Conservation (phyloP, 2,888 invertebrate species). For the Leptopterna dolabrata region DNA sequence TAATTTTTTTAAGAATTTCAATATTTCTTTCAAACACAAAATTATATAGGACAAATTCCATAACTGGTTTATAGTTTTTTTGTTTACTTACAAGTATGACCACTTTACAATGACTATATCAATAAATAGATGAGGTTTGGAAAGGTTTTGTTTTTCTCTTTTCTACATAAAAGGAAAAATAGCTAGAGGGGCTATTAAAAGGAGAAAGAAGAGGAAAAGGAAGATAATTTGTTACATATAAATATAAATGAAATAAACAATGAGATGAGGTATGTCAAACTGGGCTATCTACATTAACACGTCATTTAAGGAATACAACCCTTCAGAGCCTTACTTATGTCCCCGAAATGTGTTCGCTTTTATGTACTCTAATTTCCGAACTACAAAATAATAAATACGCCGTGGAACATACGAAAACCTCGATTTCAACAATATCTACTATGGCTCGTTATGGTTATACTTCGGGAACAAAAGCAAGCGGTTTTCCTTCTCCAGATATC, state of each 20-base stretch:
- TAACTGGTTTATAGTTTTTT: slow-evolving; percentile 58
- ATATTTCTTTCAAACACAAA: slow-evolving; percentile 62
- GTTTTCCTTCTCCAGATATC: slow-evolving; percentile 23
- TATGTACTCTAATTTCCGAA: background rate
- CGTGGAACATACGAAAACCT: no score
- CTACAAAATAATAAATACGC: slow-evolving; percentile 27
- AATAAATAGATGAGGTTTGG: slow-evolving; percentile 59
- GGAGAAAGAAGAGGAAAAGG: slow-evolving; percentile 49
- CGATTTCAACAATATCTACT: background rate
- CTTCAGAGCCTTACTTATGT: slow-evolving; percentile 13
- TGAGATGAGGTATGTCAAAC: slow-evolving; percentile 56
- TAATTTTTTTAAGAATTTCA: slow-evolving; percentile 61
- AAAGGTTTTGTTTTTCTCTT: slow-evolving; percentile 38
- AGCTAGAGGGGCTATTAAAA: slow-evolving; percentile 51
- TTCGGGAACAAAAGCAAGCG: slow-evolving; percentile 44
- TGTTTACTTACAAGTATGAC: slow-evolving; percentile 62
- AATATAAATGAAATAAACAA: slow-evolving; percentile 55
- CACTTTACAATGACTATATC: slow-evolving; percentile 62
- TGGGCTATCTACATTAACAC: slow-evolving; percentile 58
- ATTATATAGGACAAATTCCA: slow-evolving; percentile 62
- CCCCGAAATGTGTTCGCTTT: slow-evolving; percentile 1
- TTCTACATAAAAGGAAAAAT: slow-evolving; percentile 37
- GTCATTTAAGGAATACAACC: slow-evolving; percentile 50
- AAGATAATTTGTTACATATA: slow-evolving; percentile 54
- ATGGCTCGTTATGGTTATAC: background rate